phyloP scores from a whole-genome alignment of 92 coral and sea anemone species.

The Zoanthus gigantus region DNA sequence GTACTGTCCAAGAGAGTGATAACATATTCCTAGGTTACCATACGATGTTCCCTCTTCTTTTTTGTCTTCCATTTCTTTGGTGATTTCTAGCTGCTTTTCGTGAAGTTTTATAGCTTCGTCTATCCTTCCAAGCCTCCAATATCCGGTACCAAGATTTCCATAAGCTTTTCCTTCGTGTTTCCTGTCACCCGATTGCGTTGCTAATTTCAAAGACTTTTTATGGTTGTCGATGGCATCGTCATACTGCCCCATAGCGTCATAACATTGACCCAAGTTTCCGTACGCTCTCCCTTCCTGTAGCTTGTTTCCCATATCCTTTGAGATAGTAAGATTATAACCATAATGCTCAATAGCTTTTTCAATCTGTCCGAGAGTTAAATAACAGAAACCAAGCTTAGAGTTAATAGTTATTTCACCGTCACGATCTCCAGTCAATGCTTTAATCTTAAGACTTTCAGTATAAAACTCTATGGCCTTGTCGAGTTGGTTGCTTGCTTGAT shows the following conservation, averaged over 20 bases:
- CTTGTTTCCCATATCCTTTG: neutral
- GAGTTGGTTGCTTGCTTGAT: neutral
- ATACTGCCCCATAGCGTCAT: neutral
- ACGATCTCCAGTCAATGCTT: neutral
- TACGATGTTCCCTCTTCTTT: neutral
- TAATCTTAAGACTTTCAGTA: neutral
- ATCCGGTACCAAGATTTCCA: neutral
- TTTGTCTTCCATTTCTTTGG: neutral
- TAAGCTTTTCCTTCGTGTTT: neutral
- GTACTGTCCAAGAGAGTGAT: neutral
- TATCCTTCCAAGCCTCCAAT: neutral
- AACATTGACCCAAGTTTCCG: neutral
- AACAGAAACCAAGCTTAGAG: neutral
- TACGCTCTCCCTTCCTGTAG: neutral
- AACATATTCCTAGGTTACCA: neutral
- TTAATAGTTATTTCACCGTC: neutral
- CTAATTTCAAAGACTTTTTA: neutral
- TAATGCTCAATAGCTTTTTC: neutral
- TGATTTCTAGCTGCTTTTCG: neutral
- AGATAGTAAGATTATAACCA: neutral
- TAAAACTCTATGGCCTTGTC: neutral
- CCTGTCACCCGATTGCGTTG: neutral
- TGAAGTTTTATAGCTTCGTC: neutral
- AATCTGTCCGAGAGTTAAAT: neutral
- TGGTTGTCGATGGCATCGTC: neutral